phyloP scores from a whole-genome alignment of 1,140 invertebrate genomes.

The Bombus turneri region DNA sequence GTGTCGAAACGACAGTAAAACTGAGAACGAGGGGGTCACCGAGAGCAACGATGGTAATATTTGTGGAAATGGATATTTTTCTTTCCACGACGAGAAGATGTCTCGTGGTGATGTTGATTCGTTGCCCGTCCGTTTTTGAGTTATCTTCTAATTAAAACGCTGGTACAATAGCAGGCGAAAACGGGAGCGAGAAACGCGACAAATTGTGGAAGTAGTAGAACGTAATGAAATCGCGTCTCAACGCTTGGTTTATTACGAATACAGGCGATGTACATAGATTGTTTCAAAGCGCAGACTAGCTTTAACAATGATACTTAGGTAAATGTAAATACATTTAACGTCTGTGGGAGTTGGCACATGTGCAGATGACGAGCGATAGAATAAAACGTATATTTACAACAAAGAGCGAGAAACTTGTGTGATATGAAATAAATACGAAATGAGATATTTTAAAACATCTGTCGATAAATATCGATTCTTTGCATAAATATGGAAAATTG shows the following conservation, averaged over 20 bases:
- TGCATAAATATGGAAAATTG: too few relatives aligned
- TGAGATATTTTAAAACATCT: background rate
- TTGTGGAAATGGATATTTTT: background rate
- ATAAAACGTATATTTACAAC: background rate
- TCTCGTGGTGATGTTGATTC: background rate
- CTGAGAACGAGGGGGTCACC: conserved; percentile 51
- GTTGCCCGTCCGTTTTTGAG: background rate
- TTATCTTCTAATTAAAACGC: conserved; percentile 11
- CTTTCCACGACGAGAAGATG: background rate
- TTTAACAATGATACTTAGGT: background rate
- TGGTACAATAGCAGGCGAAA: background rate
- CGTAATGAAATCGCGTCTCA: background rate
- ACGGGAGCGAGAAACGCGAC: background rate
- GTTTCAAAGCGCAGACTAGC: background rate
- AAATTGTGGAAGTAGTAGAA: background rate
- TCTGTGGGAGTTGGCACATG: too few relatives aligned
- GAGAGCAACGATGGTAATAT: conserved; percentile 67
- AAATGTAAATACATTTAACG: background rate
- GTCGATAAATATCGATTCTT: too few relatives aligned
- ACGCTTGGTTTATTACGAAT: background rate
- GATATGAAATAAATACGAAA: background rate
- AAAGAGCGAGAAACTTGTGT: background rate
- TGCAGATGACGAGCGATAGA: too few relatives aligned
- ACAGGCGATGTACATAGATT: background rate
- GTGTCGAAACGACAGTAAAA: conserved; percentile 69